phyloP scores from a whole-genome alignment of 2,888 invertebrate species.

The Heliconius erato region DNA sequence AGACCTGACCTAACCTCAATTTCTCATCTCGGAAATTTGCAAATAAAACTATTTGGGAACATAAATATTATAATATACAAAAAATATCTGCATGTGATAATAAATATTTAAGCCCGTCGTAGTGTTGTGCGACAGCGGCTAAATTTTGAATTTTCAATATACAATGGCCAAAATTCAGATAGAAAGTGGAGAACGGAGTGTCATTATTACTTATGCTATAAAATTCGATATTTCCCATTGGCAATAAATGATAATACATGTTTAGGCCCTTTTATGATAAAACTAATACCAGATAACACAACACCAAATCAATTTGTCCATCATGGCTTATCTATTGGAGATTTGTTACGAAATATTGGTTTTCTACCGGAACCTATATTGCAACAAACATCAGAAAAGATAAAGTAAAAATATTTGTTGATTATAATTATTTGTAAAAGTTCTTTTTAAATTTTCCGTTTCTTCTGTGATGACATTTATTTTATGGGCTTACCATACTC shows the following conservation, averaged over 20 bases:
- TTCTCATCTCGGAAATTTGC: too few species aligned
- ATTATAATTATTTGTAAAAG: neutral
- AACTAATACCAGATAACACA: slow-evolving; percentile 8
- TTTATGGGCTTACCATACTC: neutral
- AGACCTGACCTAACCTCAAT: too few species aligned
- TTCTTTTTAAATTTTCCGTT: neutral
- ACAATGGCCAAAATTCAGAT: neutral
- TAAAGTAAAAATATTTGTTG: neutral
- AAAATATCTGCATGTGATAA: too few species aligned
- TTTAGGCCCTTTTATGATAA: slow-evolving; percentile 7
- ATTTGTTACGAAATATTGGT: neutral
- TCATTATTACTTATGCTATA: neutral
- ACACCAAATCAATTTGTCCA: neutral
- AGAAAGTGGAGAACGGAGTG: neutral
- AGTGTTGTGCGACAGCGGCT: too few species aligned
- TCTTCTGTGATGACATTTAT: neutral
- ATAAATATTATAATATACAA: too few species aligned
- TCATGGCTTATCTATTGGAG: neutral
- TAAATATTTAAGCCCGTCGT: too few species aligned
- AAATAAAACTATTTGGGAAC: too few species aligned
- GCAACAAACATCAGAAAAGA: neutral
- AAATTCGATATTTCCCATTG: neutral
- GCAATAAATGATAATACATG: neutral
- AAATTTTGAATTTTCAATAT: neutral
- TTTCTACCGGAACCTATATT: neutral